Evolutionary conservation across 2,888 invertebrate genomes (phyloP).

Genomic region (Rhimphoctona megacephalus): DNA sequence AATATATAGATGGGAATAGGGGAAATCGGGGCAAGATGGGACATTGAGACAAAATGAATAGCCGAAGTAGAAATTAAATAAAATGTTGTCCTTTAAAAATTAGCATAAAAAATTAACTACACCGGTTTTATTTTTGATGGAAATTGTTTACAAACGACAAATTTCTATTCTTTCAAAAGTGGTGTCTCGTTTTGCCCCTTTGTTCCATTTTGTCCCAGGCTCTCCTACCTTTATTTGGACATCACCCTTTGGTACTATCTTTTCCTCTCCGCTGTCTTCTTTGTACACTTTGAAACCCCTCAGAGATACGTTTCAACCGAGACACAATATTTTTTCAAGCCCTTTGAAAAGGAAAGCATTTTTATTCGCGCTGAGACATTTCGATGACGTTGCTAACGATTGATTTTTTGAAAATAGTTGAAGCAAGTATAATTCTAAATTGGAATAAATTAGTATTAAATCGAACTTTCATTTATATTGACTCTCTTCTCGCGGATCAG

Average conservation of each 20-base stretch:
- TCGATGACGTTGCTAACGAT: neutral
- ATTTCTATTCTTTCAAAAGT: neutral
- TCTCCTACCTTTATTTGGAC: neutral
- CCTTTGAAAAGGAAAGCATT: neutral
- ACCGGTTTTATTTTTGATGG: neutral
- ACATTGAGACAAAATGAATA: neutral
- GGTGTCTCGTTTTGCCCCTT: neutral
- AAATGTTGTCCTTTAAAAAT: neutral
- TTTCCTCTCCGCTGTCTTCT: neutral
- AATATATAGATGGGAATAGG: neutral
- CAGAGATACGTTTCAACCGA: constrained; percentile 22
- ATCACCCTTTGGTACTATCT: constrained; percentile 3
- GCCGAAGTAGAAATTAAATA: neutral
- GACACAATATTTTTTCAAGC: neutral
- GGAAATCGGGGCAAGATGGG: neutral
- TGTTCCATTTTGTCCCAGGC: neutral
- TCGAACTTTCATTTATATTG: neutral
- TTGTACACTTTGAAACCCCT: constrained; percentile 4
- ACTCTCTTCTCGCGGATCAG: neutral
- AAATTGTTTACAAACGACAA: neutral
- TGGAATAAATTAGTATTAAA: neutral
- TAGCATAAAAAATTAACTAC: neutral
- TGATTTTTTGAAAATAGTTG: neutral
- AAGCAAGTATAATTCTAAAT: neutral
- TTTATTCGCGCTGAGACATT: no score